A percentile compares a stretch with the other conserved stretches of the same genome.
These are phyloP conservation scores for Papilio aristodemus DNA, from an alignment of 1,140 invertebrate species.

Conservation along the genomic window DNA sequence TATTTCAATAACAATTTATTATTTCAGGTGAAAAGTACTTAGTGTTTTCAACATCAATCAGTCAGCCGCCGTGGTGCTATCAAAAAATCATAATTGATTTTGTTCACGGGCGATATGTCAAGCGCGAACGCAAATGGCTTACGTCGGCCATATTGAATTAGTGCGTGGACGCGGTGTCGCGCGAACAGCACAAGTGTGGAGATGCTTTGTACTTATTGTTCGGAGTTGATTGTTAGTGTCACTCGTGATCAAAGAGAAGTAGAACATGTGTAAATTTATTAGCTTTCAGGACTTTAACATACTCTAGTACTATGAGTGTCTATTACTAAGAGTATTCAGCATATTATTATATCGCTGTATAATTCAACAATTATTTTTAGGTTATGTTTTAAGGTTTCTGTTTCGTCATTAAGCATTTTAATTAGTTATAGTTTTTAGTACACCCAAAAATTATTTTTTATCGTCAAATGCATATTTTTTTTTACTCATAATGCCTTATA, in stretches of 20 bases:
- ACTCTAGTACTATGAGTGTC: no score
- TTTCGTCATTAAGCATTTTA: no score
- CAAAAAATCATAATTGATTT: conserved; percentile 79
- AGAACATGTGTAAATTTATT: no score
- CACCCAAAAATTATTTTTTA: not conserved
- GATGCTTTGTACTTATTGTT: conserved; percentile 22
- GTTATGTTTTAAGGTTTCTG: no score
- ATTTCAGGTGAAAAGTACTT: conserved; percentile 12
- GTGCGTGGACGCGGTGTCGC: conserved; percentile 68
- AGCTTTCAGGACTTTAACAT: no score
- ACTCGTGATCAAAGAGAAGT: no score
- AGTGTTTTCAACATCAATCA: conserved; percentile 30
- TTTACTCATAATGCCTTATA: no score
- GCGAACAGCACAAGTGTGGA: conserved; percentile 44
- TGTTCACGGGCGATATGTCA: conserved; percentile 74
- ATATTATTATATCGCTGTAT: no score
- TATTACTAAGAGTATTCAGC: no score
- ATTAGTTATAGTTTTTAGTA: not conserved
- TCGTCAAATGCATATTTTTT: no score
- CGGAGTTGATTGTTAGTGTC: not conserved
- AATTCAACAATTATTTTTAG: no score
- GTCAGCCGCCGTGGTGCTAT: conserved; percentile 50
- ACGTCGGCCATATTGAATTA: conserved; percentile 78
- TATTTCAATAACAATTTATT: not conserved
- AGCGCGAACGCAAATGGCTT: conserved; percentile 76